phyloP scores from a whole-genome alignment of 2,888 invertebrate genomes.

The Agrochola lota region DNA sequence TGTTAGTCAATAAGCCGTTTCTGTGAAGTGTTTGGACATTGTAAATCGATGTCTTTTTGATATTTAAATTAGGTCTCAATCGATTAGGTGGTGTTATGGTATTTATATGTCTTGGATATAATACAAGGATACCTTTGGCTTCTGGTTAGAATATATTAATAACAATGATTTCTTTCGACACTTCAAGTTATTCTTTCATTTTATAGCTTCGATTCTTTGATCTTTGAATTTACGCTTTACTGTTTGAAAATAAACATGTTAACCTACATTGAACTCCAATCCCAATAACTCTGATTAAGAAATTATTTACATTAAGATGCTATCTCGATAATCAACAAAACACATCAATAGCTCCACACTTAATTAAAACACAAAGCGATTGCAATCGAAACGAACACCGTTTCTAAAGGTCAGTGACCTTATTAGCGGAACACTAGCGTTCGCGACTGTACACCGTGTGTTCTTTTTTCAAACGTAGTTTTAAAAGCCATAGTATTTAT shows the following conservation, averaged over 20 bases:
- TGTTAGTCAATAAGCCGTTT: conserved; percentile 66
- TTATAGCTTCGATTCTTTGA: neutral
- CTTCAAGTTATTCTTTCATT: neutral
- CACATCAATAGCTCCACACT: conserved; percentile 53
- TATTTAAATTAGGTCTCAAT: conserved; percentile 63
- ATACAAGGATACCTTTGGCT: conserved; percentile 16
- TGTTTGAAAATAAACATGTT: conserved; percentile 20
- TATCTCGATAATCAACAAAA: conserved; percentile 61
- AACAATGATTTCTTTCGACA: conserved; percentile 23
- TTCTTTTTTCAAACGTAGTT: conserved; percentile 61
- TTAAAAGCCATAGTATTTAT: conserved; percentile 57
- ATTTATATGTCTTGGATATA: conserved; percentile 40
- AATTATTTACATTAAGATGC: conserved; percentile 68
- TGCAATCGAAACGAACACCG: conserved; percentile 61
- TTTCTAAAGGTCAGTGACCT: conserved; percentile 79
- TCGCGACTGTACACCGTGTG: conserved; percentile 67
- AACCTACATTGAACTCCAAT: conserved; percentile 39
- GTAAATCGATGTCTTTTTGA: conserved; percentile 65
- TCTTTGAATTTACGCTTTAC: neutral
- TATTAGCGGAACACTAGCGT: conserved; percentile 77
- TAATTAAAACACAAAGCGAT: conserved; percentile 69
- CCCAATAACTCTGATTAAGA: conserved; percentile 50
- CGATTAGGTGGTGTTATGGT: conserved; percentile 43
- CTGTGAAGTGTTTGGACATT: conserved; percentile 59
- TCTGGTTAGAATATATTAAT: conserved; percentile 9